These are phyloP conservation scores for Yasuhikotakia modesta DNA, from an alignment of 2,797 vertebrate genomes.

Conservation along the genomic window DNA sequence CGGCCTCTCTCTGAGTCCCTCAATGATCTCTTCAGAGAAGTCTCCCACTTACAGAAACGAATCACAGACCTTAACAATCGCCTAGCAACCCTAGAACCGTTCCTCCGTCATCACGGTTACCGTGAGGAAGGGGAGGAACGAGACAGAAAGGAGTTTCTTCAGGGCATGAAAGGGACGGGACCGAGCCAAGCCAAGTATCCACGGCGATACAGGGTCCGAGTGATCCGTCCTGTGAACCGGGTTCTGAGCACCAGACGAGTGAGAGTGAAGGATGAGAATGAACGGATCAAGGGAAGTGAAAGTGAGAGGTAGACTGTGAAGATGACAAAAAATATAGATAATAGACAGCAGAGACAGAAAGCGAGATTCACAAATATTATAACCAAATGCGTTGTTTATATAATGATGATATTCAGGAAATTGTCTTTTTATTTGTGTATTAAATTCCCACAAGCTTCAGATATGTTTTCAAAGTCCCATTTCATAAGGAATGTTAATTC, in stretches of 20 bases:
- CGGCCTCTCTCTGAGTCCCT: conserved; percentile 85
- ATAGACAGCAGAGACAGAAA: not conserved
- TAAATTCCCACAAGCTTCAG: no score
- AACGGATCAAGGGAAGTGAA: conserved; percentile 57
- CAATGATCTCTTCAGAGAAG: conserved; percentile 87
- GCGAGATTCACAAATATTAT: not conserved
- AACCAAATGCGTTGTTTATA: not conserved
- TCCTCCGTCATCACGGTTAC: conserved; percentile 82
- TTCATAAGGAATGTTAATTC: no score
- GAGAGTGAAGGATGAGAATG: conserved; percentile 65
- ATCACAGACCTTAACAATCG: conserved; percentile 86
- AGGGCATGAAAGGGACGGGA: conserved; percentile 58
- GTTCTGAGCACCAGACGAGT: conserved; percentile 71
- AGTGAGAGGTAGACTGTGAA: conserved; percentile 47
- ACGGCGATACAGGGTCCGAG: conserved; percentile 45
- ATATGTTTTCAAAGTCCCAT: no score
- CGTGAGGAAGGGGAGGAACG: conserved; percentile 58
- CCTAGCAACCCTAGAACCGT: conserved; percentile 81
- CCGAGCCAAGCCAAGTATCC: conserved; percentile 57
- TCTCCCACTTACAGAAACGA: conserved; percentile 82
- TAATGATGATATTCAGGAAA: conserved; percentile 18
- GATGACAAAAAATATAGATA: not conserved
- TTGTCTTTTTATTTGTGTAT: not conserved
- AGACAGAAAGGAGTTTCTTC: conserved; percentile 45
- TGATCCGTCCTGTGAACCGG: conserved; percentile 50